Base-by-base conservation (phyloP, 1,140 invertebrate genomes). In the Tetranychus cinnabarinus region DNA sequence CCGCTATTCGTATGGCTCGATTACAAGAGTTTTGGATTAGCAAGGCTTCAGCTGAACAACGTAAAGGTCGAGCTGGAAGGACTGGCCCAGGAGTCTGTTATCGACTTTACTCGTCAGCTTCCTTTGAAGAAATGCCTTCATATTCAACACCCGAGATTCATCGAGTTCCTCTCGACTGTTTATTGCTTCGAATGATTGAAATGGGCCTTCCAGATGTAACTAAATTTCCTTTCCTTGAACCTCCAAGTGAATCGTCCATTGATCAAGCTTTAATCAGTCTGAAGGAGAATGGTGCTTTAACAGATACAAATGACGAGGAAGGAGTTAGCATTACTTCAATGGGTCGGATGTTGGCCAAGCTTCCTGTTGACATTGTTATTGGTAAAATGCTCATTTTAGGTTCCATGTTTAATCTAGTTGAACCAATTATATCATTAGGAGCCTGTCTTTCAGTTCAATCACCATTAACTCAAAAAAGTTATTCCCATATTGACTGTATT, bases 11-110 rank as follows among this genome's bases (percentile, higher is more conserved):
- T 72, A 85, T 96, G 79, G 89, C 87, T 70, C 64, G 68, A 34
- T 74, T 92, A 0, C 86, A 92, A 71, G 88, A 93, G 74, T 92
- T 92, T 73, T 93, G 88, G 87, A 91, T 98, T 62, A 95, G 90
- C 56, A 83, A 90, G 75, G 92, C 95, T 0, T 95, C 88, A 70
- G 90, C 92, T 12, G 89, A 97, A 70, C 95, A 98, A 72, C 78
- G 95, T 63, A 93, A 95, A 75, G 95, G 95, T 34, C 77, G 92
- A 71, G 88, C 91, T 62, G 91, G 75, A 34, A 61, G 75, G 61
- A 77, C 71, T 72, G 82, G 83, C 23, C 82, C 82, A 8, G 83
- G 83, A 4, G 76, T 82, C 35, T 77, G 85, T 69, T 88, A 80
- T 69, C 80, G 91, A 48, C 76, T 99, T 50, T 99, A 90, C 71